These are phyloP conservation scores for Geococcyx californianus DNA, from an alignment of 2,113 vertebrate species.

Conservation along the genomic window DNA sequence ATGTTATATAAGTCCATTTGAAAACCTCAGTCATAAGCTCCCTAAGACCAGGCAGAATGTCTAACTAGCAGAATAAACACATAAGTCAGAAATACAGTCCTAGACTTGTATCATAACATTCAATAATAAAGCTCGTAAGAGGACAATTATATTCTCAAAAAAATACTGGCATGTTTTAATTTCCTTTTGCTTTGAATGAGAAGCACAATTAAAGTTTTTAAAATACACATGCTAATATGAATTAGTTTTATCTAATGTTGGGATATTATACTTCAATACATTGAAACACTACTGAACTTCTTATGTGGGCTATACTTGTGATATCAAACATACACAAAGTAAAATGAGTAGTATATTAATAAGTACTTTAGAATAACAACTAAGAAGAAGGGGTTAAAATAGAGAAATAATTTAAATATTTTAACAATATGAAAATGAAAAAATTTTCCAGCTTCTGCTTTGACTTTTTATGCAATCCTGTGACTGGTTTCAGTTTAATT, in stretches of 20 bases:
- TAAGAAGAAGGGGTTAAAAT: neutral
- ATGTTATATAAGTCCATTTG: neutral
- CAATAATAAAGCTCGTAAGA: neutral
- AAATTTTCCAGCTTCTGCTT: neutral
- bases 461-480: neutral
- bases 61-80: neutral
- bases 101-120: neutral
- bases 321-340: neutral
- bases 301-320: neutral
- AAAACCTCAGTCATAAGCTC: neutral
- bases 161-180: neutral
- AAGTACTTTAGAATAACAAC: neutral
- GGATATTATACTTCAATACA: neutral
- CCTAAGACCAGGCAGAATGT: neutral
- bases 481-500: neutral
- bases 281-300: neutral
- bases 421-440: neutral
- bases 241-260: neutral
- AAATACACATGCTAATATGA: neutral
- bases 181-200: neutral
- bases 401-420: neutral
- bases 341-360: neutral
- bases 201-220: neutral
- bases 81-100: neutral
- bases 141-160: neutral